phyloP scores from a whole-genome alignment of 35 echinoderm and acorn worm species.

The Strongylocentrotus purpuratus region DNA sequence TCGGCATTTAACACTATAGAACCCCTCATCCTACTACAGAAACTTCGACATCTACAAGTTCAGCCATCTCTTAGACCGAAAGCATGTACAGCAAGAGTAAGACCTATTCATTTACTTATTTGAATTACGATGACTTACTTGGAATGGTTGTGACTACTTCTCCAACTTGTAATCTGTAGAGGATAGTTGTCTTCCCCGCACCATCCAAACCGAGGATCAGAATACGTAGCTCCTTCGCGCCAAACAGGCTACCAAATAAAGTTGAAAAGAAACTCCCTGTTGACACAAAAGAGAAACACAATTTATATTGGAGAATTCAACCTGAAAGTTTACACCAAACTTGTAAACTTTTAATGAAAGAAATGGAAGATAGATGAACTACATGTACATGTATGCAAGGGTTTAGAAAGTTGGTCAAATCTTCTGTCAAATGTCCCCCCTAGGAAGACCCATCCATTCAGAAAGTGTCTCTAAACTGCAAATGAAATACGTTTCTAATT shows the following conservation, averaged over 20 bases:
- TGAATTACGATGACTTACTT: slow-evolving; percentile 74
- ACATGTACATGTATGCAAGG: too few relatives aligned
- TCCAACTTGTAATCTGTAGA: slow-evolving; percentile 98
- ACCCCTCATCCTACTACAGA: too few relatives aligned
- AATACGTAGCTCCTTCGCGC: slow-evolving; percentile 92
- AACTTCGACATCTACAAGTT: too few relatives aligned
- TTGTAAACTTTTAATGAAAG: background rate
- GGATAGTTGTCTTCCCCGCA: slow-evolving; percentile 97
- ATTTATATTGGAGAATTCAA: background rate
- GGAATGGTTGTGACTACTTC: slow-evolving; percentile 99
- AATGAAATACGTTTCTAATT: too few relatives aligned
- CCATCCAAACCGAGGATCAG: slow-evolving; percentile 93
- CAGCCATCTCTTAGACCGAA: too few relatives aligned
- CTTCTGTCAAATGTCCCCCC: too few relatives aligned
- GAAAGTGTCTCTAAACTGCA: too few relatives aligned
- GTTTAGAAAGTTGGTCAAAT: too few relatives aligned
- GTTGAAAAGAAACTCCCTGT: slow-evolving; percentile 86
- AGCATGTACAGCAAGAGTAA: too few relatives aligned
- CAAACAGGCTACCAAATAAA: slow-evolving; percentile 89
- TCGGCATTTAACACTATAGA: too few relatives aligned
- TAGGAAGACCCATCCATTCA: too few relatives aligned
- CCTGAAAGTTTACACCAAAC: background rate
- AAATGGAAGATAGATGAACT: background rate
- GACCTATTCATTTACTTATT: too few relatives aligned
- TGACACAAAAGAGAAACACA: slow-evolving; percentile 25